A percentile compares a stretch with the other conserved stretches of the same genome.
Evolutionary conservation across 2,113 vertebrate genomes (phyloP).

Genomic region (Tenrec ecaudatus): DNA sequence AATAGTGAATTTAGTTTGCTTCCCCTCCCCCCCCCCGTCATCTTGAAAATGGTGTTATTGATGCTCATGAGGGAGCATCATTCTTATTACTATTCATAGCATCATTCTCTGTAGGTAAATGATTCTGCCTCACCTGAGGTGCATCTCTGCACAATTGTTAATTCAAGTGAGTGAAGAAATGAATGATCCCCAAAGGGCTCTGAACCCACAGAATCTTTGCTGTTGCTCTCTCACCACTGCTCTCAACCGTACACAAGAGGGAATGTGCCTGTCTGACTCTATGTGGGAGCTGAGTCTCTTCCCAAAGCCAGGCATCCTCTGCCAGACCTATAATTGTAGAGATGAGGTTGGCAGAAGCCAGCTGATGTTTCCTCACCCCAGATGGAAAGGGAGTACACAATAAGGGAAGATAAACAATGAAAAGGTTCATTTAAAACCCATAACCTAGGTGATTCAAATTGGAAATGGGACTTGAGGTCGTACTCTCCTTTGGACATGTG

Average conservation of each 20-base stretch:
- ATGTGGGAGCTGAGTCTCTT: constrained; percentile 56
- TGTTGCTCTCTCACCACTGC: background rate
- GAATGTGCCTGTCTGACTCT: background rate
- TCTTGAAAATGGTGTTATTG: background rate
- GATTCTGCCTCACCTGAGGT: background rate
- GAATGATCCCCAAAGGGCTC: background rate
- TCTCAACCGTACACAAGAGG: constrained; percentile 38
- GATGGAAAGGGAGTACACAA: constrained; percentile 66
- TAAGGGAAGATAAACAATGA: constrained; percentile 67
- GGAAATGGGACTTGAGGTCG: background rate
- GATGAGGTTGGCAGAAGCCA: constrained; percentile 78
- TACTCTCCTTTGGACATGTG: constrained; percentile 23
- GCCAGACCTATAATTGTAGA: constrained; percentile 80
- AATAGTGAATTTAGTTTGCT: background rate
- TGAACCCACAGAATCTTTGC: background rate
- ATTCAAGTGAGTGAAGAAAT: constrained; percentile 14
- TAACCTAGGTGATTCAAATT: background rate
- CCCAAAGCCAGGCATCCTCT: constrained; percentile 63
- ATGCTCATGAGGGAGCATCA: too few relatives aligned
- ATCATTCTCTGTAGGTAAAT: background rate
- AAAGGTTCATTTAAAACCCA: constrained; percentile 71
- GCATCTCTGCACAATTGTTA: background rate
- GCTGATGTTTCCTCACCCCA: constrained; percentile 73
- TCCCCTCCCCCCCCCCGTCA: too few relatives aligned
- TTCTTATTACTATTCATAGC: background rate